Base-by-base conservation (phyloP, 2,113 vertebrate species). In the Paedocypris sp. region DNA sequence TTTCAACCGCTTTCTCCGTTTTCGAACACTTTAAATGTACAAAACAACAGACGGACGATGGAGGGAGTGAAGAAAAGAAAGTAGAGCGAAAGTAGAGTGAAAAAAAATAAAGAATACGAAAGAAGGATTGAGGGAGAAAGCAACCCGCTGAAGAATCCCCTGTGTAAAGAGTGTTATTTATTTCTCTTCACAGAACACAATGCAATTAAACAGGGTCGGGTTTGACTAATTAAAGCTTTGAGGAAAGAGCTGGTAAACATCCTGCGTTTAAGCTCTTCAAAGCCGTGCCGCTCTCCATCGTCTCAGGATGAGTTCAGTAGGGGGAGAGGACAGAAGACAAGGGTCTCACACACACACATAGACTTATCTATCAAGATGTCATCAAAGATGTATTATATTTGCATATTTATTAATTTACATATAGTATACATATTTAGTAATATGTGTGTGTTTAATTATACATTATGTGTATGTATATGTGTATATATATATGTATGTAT, bases 231-330 rank as follows among this genome's bases (percentile, higher is more conserved):
- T 65, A 65, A 62, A 50, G 45, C 35, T 20, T 57, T n/a, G 29
- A 58, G 68, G 62, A 70, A 62, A 66, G 32, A 48, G 58, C 50
- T 62, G 57, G 68, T 62, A 62, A 66, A 54, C 67, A 60, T 43
- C 4, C n/a, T 12, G 25, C 28, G 16, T 41, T 49, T 43, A 15
- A 59, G 29, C 35, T 47, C 41, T 60, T 69, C 42, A 53, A 64
- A 69, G 53, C 41, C 41, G 48, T 23, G 33, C 12, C 38, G 13
- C 32, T 39, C 31, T 47, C 18, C 19, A 7, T 25, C 25, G n/a
- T n/a, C n/a, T n/a, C n/a, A n/a, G n/a, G n/a, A n/a, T n/a, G n/a
- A n/a, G n/a, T n/a, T n/a, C n/a, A n/a, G n/a, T n/a, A n/a, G n/a
- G n/a, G n/a, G n/a, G n/a, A n/a, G n/a, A n/a, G n/a, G n/a, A n/a